Conservation (phyloP, 2,113 vertebrate genomes). For the Pongo abelii region DNA sequence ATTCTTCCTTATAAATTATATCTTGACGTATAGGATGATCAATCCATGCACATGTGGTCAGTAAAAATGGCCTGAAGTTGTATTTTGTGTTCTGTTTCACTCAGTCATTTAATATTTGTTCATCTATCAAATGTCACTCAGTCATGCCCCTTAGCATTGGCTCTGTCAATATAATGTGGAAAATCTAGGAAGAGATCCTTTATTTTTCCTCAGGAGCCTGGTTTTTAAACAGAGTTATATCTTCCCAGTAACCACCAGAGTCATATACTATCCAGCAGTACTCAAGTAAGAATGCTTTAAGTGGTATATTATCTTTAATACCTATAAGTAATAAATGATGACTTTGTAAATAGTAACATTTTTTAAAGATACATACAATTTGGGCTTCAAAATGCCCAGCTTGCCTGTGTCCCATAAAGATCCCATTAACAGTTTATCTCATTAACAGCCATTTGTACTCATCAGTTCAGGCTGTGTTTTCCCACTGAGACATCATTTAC, state of each 20-base stretch:
- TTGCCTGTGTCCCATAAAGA: background rate
- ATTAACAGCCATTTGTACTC: conserved; percentile 38
- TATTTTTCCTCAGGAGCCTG: background rate
- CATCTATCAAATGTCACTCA: background rate
- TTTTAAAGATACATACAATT: background rate
- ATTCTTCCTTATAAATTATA: conserved; percentile 25
- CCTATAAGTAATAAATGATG: conserved; percentile 22
- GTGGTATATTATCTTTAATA: background rate
- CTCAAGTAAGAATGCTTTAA: background rate
- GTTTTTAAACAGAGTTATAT: conserved; percentile 31
- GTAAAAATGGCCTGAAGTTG: background rate
- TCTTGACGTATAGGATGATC: background rate
- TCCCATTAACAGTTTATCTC: conserved; percentile 51
- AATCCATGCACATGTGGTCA: background rate
- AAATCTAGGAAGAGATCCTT: background rate
- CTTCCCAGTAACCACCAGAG: background rate
- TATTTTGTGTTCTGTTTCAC: conserved; percentile 25
- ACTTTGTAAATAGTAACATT: conserved; percentile 13
- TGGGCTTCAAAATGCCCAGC: conserved; percentile 14
- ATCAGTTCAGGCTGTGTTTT: conserved; percentile 54
- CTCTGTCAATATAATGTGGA: background rate
- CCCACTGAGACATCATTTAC: conserved; percentile 49
- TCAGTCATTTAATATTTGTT: conserved; percentile 43
- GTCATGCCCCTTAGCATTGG: background rate
- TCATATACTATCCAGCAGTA: background rate